A percentile compares a stretch with the other conserved stretches of the same genome.
Evolutionary conservation across 2,797 vertebrate genomes (phyloP).

Genomic region (Cryptoprocta ferox): DNA sequence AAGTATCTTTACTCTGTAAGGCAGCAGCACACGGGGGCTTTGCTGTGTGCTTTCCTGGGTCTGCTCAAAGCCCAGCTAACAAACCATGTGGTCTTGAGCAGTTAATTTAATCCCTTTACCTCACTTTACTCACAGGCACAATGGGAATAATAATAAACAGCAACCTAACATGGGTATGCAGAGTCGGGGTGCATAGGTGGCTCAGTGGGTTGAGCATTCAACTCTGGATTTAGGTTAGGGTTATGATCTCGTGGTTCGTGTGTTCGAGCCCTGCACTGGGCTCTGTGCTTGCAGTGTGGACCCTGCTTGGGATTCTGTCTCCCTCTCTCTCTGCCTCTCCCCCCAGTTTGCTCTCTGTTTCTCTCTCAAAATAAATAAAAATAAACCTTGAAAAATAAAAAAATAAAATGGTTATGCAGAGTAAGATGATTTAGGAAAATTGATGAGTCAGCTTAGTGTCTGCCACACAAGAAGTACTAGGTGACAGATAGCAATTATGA

Average conservation of each 20-base stretch:
- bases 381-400: not conserved
- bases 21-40: not conserved
- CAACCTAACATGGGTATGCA: not conserved
- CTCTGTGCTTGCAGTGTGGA: not conserved
- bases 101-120: not conserved
- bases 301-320: not conserved
- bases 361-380: not conserved
- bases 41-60: not conserved
- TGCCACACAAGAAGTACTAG: not conserved
- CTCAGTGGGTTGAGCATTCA: not conserved
- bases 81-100: not conserved
- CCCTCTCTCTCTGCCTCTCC: not conserved
- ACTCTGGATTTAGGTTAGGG: not conserved
- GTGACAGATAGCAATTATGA: not conserved
- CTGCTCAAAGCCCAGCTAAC: not conserved
- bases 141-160: not conserved
- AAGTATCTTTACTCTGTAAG: not conserved
- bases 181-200: not conserved
- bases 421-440: not conserved
- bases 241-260: not conserved
- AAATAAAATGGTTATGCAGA: not conserved
- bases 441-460: not conserved
- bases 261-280: accelerated
- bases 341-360: not conserved
- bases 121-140: not conserved